Base-by-base conservation (phyloP, 2,797 vertebrate genomes). In the Microctenopoma stevenorrisi region DNA sequence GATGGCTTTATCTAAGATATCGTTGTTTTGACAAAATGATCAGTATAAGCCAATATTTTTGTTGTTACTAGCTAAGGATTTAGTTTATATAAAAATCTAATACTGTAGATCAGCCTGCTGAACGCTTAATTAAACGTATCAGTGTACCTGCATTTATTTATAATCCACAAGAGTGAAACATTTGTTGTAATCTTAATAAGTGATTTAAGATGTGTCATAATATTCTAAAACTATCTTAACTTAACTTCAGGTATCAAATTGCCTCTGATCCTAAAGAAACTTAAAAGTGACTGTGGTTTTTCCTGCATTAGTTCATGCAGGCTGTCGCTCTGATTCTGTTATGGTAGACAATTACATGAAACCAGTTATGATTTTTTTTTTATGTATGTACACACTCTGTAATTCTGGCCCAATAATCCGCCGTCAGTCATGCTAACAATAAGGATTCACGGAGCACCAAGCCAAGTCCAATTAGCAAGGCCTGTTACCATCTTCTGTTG, bases 391-490 rank as follows among this genome's bases (percentile, higher is more conserved):
- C 74, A 82, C 70, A 54, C 25, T 54, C 64, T 77, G 85, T 62
- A 78, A 78, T 86, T 79, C 64, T 91, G 82, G 89, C 85, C 75
- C 64, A 76, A 67, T 76, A 82, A 84, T 84, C 81, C 81, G 87
- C 83, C 63, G 85, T 83, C 85, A 88, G 79, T 90, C 86, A 87
- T 76, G 77, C 74, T 82, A 88, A 88, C 87, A 91, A 88, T 88
- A 88, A 88, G 80, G 85, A 81, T 79, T 89, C 76, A 87, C 78
- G 76, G 84, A 81, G 74, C 86, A 83, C 78, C 70, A 83, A 84
- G 91, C 92, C 92, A 93, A 93, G 80, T 92, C 90, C 91, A 93
- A 92, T 93, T 94, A 93, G 82, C 87, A 82, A 87, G 76, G 87
- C 87, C 85, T 91, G 88, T 90, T 90, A 90, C 82, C 86, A 81